phyloP scores from a whole-genome alignment of 2,888 invertebrate species.

The Cremastinae sp. region DNA sequence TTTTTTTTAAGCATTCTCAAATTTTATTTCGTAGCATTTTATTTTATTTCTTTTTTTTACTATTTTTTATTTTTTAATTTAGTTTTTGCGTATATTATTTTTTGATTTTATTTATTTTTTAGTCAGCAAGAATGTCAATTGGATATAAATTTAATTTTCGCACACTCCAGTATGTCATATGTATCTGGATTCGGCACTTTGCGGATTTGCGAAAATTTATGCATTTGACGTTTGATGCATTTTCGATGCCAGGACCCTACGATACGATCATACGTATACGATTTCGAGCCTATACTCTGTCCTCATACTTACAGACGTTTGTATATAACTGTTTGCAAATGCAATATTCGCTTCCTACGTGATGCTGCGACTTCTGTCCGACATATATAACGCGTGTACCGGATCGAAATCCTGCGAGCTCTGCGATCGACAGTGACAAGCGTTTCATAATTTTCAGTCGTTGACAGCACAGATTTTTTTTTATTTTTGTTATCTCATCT shows the following conservation, averaged over 20 bases:
- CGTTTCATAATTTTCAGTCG: neutral
- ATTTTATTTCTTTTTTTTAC: conserved; percentile 41
- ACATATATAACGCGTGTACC: conserved; percentile 17
- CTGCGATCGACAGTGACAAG: conserved; percentile 40
- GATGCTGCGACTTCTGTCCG: conserved; percentile 36
- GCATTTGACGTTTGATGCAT: conserved; percentile 57
- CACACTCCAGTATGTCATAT: too few species aligned
- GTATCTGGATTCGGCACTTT: too few species aligned
- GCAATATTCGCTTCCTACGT: conserved; percentile 42
- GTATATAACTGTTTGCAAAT: conserved; percentile 44
- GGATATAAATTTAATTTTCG: too few species aligned
- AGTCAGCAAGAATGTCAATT: too few species aligned
- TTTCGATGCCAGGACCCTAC: too few species aligned
- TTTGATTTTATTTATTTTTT: too few species aligned
- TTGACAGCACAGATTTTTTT: neutral
- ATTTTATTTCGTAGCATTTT: conserved; percentile 12
- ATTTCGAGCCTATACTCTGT: conserved; percentile 3
- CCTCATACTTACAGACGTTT: neutral
- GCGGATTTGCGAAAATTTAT: conserved; percentile 58
- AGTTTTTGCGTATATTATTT: too few species aligned
- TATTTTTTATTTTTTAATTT: too few species aligned
- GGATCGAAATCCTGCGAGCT: conserved; percentile 26
- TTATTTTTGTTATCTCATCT: neutral
- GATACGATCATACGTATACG: conserved; percentile 28
- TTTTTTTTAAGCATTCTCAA: conserved; percentile 3